These are phyloP conservation scores for Philopotamus ludificatus DNA, from an alignment of 1,140 invertebrate species.

Conservation along the genomic window DNA sequence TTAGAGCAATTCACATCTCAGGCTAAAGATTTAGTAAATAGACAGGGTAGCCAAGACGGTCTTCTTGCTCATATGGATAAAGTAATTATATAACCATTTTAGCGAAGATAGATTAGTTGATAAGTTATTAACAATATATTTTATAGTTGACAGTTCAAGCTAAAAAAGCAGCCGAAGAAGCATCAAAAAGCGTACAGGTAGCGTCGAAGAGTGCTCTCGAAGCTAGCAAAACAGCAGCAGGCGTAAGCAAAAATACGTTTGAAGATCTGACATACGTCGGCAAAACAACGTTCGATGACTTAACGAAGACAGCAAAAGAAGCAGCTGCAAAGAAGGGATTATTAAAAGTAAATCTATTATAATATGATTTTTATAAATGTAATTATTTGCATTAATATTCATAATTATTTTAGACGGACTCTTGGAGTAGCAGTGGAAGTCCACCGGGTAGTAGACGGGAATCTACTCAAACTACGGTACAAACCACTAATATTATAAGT, in stretches of 20 bases:
- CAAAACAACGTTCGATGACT: slow-evolving; percentile 80
- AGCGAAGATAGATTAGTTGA: too few relatives aligned
- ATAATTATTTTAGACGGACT: slow-evolving; percentile 35
- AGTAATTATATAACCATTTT: too few relatives aligned
- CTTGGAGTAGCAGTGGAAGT: slow-evolving; percentile 40
- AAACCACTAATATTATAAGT: slow-evolving; percentile 51
- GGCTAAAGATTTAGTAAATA: slow-evolving; percentile 82
- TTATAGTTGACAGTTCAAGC: slow-evolving; percentile 78
- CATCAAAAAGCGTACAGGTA: slow-evolving; percentile 76
- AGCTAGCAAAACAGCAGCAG: slow-evolving; percentile 82
- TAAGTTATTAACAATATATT: background rate
- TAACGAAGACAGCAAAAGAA: slow-evolving; percentile 90
- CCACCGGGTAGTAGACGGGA: slow-evolving; percentile 46
- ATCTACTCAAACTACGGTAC: slow-evolving; percentile 49
- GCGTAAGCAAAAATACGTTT: slow-evolving; percentile 82
- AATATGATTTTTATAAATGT: slow-evolving; percentile 7
- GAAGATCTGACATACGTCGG: slow-evolving; percentile 86
- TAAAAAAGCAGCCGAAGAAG: slow-evolving; percentile 85
- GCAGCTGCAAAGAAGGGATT: slow-evolving; percentile 82
- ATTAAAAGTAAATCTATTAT: slow-evolving; percentile 61
- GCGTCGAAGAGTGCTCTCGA: slow-evolving; percentile 81
- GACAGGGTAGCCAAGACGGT: slow-evolving; percentile 86
- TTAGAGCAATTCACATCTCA: slow-evolving; percentile 83
- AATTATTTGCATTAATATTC: background rate
- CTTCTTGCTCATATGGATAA: slow-evolving; percentile 88